A percentile compares a stretch with the other conserved stretches of the same genome.
Conservation (phyloP, 2,113 vertebrate genomes). For the Platycercus adscitus region DNA sequence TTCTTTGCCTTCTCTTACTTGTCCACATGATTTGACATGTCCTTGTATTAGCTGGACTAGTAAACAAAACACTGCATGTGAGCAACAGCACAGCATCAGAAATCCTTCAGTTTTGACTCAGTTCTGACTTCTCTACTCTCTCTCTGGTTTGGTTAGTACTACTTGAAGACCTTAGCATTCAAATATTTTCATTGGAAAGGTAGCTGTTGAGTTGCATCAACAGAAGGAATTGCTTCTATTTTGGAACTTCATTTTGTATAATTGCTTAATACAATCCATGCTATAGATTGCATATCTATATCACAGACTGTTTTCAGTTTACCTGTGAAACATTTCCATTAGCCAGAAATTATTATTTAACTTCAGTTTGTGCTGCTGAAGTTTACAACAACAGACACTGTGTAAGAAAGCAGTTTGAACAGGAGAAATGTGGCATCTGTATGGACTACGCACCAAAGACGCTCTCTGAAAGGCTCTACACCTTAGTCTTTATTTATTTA, state of each 20-base stretch:
- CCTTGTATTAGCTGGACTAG: background rate
- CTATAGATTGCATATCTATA: background rate
- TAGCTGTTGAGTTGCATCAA: background rate
- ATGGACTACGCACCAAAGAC: rapidly evolving
- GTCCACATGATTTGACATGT: background rate
- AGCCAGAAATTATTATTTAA: background rate
- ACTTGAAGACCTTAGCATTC: background rate
- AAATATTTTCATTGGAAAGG: background rate
- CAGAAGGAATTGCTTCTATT: background rate
- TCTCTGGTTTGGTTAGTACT: background rate
- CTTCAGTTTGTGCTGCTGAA: background rate
- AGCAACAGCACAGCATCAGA: background rate
- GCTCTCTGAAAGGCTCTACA: background rate
- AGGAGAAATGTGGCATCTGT: background rate
- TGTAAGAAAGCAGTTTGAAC: background rate
- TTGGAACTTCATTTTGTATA: background rate
- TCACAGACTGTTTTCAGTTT: background rate
- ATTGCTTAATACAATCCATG: background rate
- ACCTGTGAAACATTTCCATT: background rate
- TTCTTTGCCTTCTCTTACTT: background rate
- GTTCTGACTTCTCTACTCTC: background rate
- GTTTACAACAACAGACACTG: background rate
- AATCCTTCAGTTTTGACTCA: background rate
- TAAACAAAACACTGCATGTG: background rate
- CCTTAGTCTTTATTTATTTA: background rate